Conservation (phyloP, 2,797 vertebrate genomes). For the Agapornis canus region DNA sequence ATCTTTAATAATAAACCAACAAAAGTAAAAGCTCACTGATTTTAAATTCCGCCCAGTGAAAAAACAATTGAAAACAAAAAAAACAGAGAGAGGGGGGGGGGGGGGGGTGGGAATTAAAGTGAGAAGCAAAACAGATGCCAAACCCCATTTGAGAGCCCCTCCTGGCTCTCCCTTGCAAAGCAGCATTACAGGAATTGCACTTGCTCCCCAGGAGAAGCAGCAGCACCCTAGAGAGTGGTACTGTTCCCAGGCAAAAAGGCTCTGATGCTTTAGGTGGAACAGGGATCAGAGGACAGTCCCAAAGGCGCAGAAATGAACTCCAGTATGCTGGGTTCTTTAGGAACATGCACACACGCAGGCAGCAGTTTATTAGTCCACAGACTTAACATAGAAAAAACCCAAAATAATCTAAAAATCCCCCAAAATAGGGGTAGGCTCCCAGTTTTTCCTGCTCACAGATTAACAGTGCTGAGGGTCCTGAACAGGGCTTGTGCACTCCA, state of each 20-base stretch:
- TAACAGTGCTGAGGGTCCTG: not conserved
- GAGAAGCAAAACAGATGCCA: not conserved
- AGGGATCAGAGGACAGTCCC: not conserved
- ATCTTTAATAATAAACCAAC: too few relatives aligned
- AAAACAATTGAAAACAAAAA: too few relatives aligned
- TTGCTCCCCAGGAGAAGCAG: not conserved
- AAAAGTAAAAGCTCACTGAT: too few relatives aligned
- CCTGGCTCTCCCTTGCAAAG: not conserved
- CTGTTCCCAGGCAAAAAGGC: not conserved
- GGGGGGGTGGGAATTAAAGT: not conserved
- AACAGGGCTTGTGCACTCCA: not conserved
- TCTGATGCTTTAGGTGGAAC: not conserved
- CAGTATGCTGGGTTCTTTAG: not conserved
- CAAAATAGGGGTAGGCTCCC: not conserved
- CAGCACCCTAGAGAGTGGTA: not conserved
- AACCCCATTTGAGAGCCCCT: not conserved
- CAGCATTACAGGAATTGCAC: not conserved
- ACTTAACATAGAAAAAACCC: not conserved
- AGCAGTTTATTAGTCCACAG: constrained; percentile 41
- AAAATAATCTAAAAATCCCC: not conserved
- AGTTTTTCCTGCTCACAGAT: not conserved
- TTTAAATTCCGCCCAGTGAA: too few relatives aligned
- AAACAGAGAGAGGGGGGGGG: too few relatives aligned
- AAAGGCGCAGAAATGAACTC: not conserved
- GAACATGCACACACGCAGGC: constrained; percentile 1